Conservation (phyloP, 2,888 invertebrate species). For the Diaprepes abbreviatus region DNA sequence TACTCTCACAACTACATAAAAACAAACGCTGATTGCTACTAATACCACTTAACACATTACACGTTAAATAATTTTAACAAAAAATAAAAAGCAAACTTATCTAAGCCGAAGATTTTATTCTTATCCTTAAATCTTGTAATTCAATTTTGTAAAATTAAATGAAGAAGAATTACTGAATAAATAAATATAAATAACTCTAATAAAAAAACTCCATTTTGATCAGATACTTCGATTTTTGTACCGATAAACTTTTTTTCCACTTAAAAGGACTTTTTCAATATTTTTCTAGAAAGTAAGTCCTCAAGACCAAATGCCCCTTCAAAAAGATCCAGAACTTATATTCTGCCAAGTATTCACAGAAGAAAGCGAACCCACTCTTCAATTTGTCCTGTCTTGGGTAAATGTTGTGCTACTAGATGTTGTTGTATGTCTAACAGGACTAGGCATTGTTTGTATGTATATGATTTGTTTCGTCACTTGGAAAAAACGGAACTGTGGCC, state of each 20-base stretch:
- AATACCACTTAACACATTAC: not conserved
- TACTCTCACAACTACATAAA: not conserved
- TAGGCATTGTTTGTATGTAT: slow-evolving; percentile 10
- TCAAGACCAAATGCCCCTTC: not conserved
- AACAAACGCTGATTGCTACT: not conserved
- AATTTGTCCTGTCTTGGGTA: slow-evolving; percentile 8
- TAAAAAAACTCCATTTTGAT: not conserved
- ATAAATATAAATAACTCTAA: not conserved
- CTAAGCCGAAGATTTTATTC: not conserved
- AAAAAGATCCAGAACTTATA: not conserved
- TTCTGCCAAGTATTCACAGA: not conserved
- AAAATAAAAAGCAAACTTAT: too few relatives aligned
- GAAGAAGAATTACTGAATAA: too few relatives aligned
- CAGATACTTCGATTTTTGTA: not conserved
- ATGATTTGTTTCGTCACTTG: slow-evolving; percentile 9
- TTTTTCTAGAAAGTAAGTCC: not conserved
- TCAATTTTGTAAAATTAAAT: not conserved
- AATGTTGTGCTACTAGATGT: slow-evolving; percentile 2
- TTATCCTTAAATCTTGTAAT: too few relatives aligned
- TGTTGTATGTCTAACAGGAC: not conserved
- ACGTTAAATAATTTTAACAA: too few relatives aligned
- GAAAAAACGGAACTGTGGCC: not conserved
- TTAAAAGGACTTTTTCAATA: too few relatives aligned
- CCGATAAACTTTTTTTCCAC: not conserved
- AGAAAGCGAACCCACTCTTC: not conserved